phyloP scores from a whole-genome alignment of 2,888 invertebrate genomes.

The Trissolcus brochymenae region DNA sequence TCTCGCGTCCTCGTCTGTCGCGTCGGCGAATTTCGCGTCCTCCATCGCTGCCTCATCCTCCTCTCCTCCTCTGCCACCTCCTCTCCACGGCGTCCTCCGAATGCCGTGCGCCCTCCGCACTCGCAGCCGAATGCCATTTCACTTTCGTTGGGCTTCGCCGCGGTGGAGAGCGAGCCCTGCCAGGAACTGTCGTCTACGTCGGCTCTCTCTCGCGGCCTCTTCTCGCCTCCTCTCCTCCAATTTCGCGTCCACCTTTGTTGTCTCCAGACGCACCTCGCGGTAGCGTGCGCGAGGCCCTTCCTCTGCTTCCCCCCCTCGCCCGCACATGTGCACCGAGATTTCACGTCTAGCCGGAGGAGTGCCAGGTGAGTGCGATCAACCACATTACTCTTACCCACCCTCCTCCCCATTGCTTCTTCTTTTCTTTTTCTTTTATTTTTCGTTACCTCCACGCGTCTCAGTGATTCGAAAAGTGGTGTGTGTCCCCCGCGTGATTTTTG shows the following conservation, averaged over 20 bases:
- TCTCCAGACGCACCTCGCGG: constrained; percentile 46
- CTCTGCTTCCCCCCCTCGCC: constrained; percentile 36
- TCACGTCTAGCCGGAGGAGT: constrained; percentile 58
- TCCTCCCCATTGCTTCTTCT: constrained; percentile 1
- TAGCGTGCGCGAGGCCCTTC: constrained; percentile 33
- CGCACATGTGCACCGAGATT: constrained; percentile 56
- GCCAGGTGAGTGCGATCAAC: constrained; percentile 74
- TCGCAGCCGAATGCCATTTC: constrained; percentile 74
- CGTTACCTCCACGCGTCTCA: neutral
- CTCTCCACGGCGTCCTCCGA: constrained; percentile 67
- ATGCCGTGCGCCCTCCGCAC: constrained; percentile 71
- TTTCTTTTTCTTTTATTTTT: neutral
- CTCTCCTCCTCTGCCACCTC: constrained; percentile 59
- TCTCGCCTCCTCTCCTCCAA: constrained; percentile 31
- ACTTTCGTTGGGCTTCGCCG: constrained; percentile 76
- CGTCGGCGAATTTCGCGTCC: constrained; percentile 73
- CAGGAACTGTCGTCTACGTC: constrained; percentile 67
- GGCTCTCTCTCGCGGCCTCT: constrained; percentile 17
- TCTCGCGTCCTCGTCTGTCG: constrained; percentile 67
- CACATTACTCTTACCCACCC: constrained; percentile 66
- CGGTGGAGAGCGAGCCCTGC: constrained; percentile 72
- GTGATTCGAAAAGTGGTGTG: constrained; percentile 7
- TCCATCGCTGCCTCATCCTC: constrained; percentile 61
- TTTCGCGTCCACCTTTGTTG: constrained; percentile 40
- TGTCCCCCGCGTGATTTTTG: constrained; percentile 7